Conservation (phyloP, 2,888 invertebrate species). For the Zonitis immaculata region DNA sequence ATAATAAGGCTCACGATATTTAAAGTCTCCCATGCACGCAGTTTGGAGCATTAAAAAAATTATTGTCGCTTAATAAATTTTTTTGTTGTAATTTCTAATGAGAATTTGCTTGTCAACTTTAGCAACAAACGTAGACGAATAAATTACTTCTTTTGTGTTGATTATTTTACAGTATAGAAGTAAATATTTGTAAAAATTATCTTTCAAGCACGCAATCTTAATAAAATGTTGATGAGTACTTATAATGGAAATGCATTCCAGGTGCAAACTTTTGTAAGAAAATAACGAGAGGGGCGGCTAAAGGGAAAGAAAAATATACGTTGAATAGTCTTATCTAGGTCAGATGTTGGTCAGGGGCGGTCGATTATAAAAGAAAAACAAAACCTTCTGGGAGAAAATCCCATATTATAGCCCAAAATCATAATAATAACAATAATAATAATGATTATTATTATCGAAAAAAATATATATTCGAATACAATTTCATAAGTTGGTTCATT, state of each 20-base stretch:
- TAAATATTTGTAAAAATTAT: no score
- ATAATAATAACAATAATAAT: no score
- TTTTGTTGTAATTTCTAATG: no score
- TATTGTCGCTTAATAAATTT: not conserved
- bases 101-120: not conserved
- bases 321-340: not conserved
- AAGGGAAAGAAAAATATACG: slow-evolving; percentile 7
- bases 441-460: no score
- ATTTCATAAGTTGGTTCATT: no score
- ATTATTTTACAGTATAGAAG: no score
- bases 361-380: not conserved
- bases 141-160: not conserved
- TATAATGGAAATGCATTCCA: slow-evolving; percentile 15
- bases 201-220: slow-evolving; percentile 11
- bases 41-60: no score
- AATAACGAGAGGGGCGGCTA: not conserved
- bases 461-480: no score
- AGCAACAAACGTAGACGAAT: not conserved
- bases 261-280: slow-evolving; percentile 6
- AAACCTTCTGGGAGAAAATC: no score
- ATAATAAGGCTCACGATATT: no score
- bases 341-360: slow-evolving; percentile 10
- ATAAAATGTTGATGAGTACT: slow-evolving; percentile 1
- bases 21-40: no score
- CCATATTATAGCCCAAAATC: no score